Conservation (phyloP, 2,797 vertebrate genomes). For the Tangara arthus region DNA sequence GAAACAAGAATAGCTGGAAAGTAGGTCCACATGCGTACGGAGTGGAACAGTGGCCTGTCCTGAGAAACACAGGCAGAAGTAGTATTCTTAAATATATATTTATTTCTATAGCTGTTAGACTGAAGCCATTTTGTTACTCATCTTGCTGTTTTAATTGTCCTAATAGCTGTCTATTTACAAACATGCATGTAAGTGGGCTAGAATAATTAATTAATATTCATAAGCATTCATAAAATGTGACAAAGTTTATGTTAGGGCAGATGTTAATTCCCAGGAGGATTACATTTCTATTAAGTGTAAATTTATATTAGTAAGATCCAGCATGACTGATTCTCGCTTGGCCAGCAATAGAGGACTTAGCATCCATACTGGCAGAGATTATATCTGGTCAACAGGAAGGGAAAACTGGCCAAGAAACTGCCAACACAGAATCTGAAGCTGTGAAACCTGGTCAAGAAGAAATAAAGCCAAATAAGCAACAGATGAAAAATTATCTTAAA, state of each 20-base stretch:
- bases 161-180: slow-evolving; percentile 5
- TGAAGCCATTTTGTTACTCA: slow-evolving; percentile 17
- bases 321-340: slow-evolving; percentile 51
- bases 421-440: slow-evolving; percentile 59
- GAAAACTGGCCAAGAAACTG: slow-evolving; percentile 64
- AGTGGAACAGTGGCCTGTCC: neutral
- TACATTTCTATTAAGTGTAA: neutral
- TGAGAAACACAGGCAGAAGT: neutral
- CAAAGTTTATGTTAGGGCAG: slow-evolving; percentile 11
- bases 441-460: slow-evolving; percentile 62
- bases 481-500: slow-evolving; percentile 63
- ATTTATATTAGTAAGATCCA: slow-evolving; percentile 10
- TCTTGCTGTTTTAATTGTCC: slow-evolving; percentile 10
- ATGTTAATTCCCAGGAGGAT: neutral
- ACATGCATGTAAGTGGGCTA: neutral
- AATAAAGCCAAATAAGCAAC: slow-evolving; percentile 65
- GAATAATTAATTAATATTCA: slow-evolving; percentile 5
- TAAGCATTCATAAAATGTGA: neutral
- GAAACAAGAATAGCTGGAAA: slow-evolving; percentile 33
- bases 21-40: slow-evolving; percentile 24
- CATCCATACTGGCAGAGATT: slow-evolving; percentile 51
- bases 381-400: slow-evolving; percentile 62
- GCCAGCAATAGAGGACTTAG: slow-evolving; percentile 17
- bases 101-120: neutral
- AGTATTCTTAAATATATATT: neutral